Percentiles rank a stretch among this genome's conserved stretches.
phyloP scores from a whole-genome alignment of 2,888 invertebrate genomes.

The Mactromeris polynyma region DNA sequence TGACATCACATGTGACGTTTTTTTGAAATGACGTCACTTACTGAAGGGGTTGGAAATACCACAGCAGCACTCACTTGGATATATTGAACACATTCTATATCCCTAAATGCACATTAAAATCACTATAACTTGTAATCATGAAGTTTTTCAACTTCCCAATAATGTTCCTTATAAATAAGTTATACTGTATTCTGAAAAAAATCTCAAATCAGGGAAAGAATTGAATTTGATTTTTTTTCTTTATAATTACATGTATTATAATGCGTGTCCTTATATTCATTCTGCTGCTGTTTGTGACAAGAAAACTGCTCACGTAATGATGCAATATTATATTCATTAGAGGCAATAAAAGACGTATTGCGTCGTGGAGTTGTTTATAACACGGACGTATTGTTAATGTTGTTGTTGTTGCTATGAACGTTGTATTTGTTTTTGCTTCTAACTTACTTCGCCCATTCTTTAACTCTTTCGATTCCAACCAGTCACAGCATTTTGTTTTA shows the following conservation, averaged over 20 bases:
- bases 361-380: background rate
- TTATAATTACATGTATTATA: background rate
- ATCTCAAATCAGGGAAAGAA: background rate
- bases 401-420: background rate
- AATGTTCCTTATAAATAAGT: too few species aligned
- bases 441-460: background rate
- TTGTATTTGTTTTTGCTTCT: background rate
- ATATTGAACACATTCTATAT: too few species aligned
- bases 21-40: too few species aligned
- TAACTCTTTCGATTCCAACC: background rate
- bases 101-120: too few species aligned
- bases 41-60: too few species aligned
- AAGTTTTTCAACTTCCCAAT: too few species aligned
- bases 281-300: background rate
- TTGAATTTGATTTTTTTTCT: background rate
- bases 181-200: background rate
- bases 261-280: background rate
- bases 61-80: too few species aligned
- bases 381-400: background rate
- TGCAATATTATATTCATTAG: slow-evolving; percentile 17
- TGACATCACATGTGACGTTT: too few species aligned
- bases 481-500: background rate
- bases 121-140: too few species aligned
- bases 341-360: background rate
- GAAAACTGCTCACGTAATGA: slow-evolving; percentile 7